phyloP scores from a whole-genome alignment of 2,888 invertebrate genomes.

The Geotrupes spiniger region DNA sequence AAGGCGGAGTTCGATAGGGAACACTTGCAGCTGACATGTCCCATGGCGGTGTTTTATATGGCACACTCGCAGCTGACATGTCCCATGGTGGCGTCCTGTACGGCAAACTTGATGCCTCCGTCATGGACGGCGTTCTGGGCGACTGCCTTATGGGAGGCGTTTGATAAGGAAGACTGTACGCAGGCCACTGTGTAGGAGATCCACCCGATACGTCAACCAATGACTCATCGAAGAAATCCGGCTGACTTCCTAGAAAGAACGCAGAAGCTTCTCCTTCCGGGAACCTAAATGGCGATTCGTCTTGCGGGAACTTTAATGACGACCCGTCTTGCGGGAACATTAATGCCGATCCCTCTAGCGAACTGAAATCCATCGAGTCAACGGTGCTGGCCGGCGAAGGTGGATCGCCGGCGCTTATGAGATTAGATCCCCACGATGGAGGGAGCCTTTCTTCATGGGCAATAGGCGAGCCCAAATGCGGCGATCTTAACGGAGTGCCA shows the following conservation, averaged over 20 bases:
- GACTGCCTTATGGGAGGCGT: slow-evolving; percentile 20
- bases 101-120: slow-evolving; percentile 11
- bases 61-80: slow-evolving; percentile 16
- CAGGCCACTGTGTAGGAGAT: slow-evolving; percentile 26
- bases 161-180: slow-evolving; percentile 16
- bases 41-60: slow-evolving; percentile 17
- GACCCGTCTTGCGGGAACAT: too few species aligned
- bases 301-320: too few species aligned
- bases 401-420: slow-evolving; percentile 38
- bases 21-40: slow-evolving; percentile 6
- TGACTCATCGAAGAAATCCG: slow-evolving; percentile 9
- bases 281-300: slow-evolving; percentile 12
- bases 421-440: slow-evolving; percentile 47
- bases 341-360: too few species aligned
- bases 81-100: slow-evolving; percentile 17
- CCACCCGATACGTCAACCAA: slow-evolving; percentile 32
- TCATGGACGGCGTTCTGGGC: background rate
- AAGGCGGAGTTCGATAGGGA: slow-evolving; percentile 14
- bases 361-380: too few species aligned
- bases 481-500: slow-evolving; percentile 22
- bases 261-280: slow-evolving; percentile 26
- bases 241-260: slow-evolving; percentile 9
- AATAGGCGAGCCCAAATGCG: slow-evolving; percentile 34
- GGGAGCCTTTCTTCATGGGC: slow-evolving; percentile 36
- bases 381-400: slow-evolving; percentile 19